phyloP scores from a whole-genome alignment of 2,113 vertebrate genomes.

The Blennius ocellaris region DNA sequence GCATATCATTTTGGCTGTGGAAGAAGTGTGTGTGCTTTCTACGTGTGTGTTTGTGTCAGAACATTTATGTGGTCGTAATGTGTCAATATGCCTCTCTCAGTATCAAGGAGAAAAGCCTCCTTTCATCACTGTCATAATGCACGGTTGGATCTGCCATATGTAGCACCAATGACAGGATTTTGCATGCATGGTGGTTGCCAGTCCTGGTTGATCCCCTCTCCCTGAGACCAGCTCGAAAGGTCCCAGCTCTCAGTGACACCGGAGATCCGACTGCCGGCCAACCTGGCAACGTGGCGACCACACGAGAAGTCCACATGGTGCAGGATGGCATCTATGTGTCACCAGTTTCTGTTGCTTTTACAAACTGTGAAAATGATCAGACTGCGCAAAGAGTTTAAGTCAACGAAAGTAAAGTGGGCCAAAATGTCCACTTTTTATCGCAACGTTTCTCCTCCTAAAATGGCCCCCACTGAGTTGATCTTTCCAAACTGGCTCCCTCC shows the following conservation, averaged over 20 bases:
- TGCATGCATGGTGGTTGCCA: conserved; percentile 54
- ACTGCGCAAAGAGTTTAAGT: conserved; percentile 1
- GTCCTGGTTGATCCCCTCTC: conserved; percentile 60
- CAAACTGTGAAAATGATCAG: conserved; percentile 9
- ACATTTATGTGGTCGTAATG: neutral
- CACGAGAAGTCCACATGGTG: conserved; percentile 33
- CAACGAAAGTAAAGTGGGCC: conserved; percentile 1
- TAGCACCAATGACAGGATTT: conserved; percentile 56
- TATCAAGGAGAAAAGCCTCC: conserved; percentile 24
- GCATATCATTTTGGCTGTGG: neutral
- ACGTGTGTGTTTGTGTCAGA: conserved; percentile 2
- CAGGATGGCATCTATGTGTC: conserved; percentile 33
- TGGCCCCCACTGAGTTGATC: conserved; percentile 32
- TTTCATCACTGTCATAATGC: conserved; percentile 55
- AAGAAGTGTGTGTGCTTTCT: conserved; percentile 9
- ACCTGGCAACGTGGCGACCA: conserved; percentile 50
- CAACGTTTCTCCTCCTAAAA: conserved; percentile 43
- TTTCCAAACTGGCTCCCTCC: conserved; percentile 44
- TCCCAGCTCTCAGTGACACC: conserved; percentile 54
- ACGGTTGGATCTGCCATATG: conserved; percentile 49
- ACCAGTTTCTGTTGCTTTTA: neutral
- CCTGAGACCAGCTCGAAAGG: conserved; percentile 52
- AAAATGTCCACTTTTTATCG: conserved; percentile 28
- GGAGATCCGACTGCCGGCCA: conserved; percentile 52
- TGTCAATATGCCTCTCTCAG: conserved; percentile 15